Percentiles rank a stretch among this genome's conserved stretches.
Conservation (phyloP, 1,140 invertebrate species). For the Gryon sp. region DNA sequence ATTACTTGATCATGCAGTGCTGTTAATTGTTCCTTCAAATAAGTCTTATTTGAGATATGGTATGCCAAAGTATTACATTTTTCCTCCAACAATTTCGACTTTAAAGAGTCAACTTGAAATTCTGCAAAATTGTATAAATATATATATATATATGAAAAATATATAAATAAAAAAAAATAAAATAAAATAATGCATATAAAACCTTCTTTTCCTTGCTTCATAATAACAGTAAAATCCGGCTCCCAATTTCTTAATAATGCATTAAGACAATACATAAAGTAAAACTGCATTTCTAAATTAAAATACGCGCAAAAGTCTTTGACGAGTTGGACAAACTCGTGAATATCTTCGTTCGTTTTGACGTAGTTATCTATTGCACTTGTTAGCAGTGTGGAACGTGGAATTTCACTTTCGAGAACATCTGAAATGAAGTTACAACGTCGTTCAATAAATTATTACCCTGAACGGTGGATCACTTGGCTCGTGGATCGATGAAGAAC, state of each 20-base stretch:
- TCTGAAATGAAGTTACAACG: conserved; percentile 54
- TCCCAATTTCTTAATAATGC: conserved; percentile 72
- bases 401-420: conserved; percentile 64
- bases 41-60: conserved; percentile 66
- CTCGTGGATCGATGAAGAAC: no score
- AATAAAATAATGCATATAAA: not conserved
- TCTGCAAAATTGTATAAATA: conserved; percentile 65
- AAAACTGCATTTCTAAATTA: conserved; percentile 71
- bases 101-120: conserved; percentile 65
- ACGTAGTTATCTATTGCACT: conserved; percentile 64
- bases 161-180: not conserved
- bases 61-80: conserved; percentile 65
- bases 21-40: conserved; percentile 59
- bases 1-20: conserved; percentile 59
- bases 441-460: no score
- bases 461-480: no score
- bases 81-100: conserved; percentile 61
- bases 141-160: not conserved
- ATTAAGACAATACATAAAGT: conserved; percentile 72
- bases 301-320: conserved; percentile 73
- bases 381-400: conserved; percentile 68
- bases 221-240: conserved; percentile 64
- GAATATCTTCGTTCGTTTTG: conserved; percentile 27
- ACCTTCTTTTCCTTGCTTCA: conserved; percentile 59
- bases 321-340: conserved; percentile 64